Conservation (phyloP, 2,797 vertebrate species). For the Garrulus glandarius region DNA sequence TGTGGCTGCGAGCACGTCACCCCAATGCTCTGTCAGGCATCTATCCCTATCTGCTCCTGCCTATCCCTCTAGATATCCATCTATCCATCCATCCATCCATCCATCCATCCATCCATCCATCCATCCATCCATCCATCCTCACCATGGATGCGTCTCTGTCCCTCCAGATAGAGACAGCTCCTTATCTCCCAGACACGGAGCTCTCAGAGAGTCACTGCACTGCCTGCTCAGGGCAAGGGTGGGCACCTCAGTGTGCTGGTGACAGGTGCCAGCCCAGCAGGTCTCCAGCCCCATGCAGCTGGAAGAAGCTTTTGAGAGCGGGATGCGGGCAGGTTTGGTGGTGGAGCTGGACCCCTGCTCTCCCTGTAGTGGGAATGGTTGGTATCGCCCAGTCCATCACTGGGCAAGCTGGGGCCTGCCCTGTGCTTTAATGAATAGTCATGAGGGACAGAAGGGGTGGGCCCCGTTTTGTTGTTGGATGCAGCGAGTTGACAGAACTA, state of each 20-base stretch:
- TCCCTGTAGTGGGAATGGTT: constrained; percentile 65
- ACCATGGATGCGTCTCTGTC: fast-evolving
- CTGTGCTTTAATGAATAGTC: constrained; percentile 86
- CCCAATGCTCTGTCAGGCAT: background rate
- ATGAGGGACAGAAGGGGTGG: constrained; percentile 84
- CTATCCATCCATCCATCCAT: background rate
- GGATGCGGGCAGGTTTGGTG: background rate
- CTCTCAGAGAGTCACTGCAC: background rate
- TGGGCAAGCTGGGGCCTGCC: constrained; percentile 91
- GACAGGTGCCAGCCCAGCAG: background rate
- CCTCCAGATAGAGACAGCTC: background rate
- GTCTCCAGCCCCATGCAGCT: fast-evolving
- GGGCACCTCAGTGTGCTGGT: fast-evolving
- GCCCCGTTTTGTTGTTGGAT: constrained; percentile 89
- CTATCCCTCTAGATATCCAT: background rate
- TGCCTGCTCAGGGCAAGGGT: fast-evolving
- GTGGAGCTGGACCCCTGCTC: constrained; percentile 13
- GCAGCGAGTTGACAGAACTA: constrained; percentile 85
- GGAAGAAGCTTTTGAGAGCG: background rate
- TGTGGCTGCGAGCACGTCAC: fast-evolving
- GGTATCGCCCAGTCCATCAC: constrained; percentile 81
- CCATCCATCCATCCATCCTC: background rate
- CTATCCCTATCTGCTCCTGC: background rate
- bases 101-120: background rate
- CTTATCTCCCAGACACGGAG: fast-evolving